These are phyloP conservation scores for Isichthys henryi DNA, from an alignment of 2,113 vertebrate genomes.

Conservation along the genomic window DNA sequence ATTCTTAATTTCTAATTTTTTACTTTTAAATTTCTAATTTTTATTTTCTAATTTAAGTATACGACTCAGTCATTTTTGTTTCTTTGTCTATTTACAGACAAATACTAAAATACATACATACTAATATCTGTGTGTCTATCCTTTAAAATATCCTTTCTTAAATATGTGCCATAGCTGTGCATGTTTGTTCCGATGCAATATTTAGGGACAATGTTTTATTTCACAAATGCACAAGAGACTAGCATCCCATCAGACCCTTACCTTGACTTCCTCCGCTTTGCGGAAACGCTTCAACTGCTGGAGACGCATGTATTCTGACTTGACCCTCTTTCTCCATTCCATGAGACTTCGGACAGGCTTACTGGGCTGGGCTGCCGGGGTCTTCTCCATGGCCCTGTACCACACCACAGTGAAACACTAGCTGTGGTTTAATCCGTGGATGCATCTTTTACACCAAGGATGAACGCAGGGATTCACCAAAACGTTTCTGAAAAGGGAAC, in stretches of 20 bases:
- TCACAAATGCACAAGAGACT: background rate
- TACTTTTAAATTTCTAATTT: background rate
- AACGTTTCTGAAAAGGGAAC: background rate
- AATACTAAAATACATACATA: no score
- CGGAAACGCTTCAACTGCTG: constrained; percentile 87
- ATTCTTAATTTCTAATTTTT: background rate
- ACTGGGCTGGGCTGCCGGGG: constrained; percentile 3
- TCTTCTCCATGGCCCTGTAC: constrained; percentile 57
- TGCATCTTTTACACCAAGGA: background rate
- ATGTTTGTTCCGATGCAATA: background rate
- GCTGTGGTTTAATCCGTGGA: background rate
- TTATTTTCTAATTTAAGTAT: background rate
- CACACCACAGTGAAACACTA: background rate
- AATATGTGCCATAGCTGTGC: background rate
- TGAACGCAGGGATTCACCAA: background rate
- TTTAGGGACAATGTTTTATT: background rate
- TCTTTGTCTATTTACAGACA: background rate
- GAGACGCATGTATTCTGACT: constrained; percentile 94
- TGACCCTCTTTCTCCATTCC: constrained; percentile 94
- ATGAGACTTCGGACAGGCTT: constrained; percentile 57
- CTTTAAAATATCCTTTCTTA: background rate
- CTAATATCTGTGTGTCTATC: background rate
- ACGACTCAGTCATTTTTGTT: background rate
- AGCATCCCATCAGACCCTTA: constrained; percentile 35
- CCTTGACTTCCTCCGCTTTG: constrained; percentile 84